A percentile compares a stretch with the other conserved stretches of the same genome.
Evolutionary conservation across 2,113 vertebrate species (phyloP).

Genomic region (Columba janthina): DNA sequence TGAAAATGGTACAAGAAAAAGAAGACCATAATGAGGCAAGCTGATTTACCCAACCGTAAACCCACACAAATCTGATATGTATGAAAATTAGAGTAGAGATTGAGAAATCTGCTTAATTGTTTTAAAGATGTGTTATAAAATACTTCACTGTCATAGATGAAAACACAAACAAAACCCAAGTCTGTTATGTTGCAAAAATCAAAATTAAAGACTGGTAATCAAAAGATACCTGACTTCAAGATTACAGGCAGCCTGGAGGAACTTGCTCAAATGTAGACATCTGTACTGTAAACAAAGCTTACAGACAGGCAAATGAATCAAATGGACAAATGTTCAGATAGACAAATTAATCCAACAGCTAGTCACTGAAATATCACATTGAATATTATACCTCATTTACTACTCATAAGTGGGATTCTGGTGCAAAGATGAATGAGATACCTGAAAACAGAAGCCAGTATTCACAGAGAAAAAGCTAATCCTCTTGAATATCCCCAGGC

Average conservation of each 20-base stretch:
- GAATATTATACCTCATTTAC: neutral
- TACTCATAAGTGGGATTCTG: neutral
- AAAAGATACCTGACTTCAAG: neutral
- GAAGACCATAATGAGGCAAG: neutral
- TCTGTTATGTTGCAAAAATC: neutral
- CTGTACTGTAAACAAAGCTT: neutral
- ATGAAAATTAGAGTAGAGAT: neutral
- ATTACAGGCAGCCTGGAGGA: neutral
- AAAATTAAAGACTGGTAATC: neutral
- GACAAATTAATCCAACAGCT: neutral
- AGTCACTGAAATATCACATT: neutral
- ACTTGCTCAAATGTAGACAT: neutral
- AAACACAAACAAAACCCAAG: neutral
- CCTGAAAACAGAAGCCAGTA: neutral
- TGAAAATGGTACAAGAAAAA: neutral
- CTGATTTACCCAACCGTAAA: neutral
- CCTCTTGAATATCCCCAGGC: neutral
- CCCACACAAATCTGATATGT: neutral
- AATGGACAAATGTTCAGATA: neutral
- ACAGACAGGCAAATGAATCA: neutral
- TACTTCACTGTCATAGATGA: neutral
- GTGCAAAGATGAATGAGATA: neutral
- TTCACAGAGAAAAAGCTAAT: neutral
- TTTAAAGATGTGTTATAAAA: neutral
- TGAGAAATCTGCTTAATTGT: neutral